Conservation (phyloP, 2,888 invertebrate genomes). For the Caradrina kadenii region DNA sequence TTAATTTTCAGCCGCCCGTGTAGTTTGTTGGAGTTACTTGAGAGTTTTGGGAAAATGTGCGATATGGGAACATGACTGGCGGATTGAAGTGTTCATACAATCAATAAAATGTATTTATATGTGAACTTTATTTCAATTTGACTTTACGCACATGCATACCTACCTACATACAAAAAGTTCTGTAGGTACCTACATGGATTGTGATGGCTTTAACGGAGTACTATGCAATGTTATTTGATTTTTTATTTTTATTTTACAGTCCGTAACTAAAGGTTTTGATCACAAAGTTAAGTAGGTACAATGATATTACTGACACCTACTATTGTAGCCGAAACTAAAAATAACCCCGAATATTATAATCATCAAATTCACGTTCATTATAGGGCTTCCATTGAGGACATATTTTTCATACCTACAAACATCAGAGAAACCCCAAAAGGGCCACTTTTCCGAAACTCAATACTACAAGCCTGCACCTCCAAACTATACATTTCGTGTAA, state of each 20-base stretch:
- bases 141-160: neutral
- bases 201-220: conserved; percentile 3
- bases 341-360: conserved; percentile 5
- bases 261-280: neutral
- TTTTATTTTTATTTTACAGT: conserved; percentile 6
- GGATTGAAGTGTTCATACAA: neutral
- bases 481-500: conserved; percentile 30
- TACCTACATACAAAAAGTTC: conserved; percentile 1
- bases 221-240: conserved; percentile 3
- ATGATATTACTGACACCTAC: neutral
- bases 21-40: conserved; percentile 43
- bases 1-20: conserved; percentile 48
- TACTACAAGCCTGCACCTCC: neutral
- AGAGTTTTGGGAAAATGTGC: conserved; percentile 20
- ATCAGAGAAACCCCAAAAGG: conserved; percentile 31
- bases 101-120: neutral
- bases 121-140: conserved; percentile 2
- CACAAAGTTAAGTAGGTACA: neutral
- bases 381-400: conserved; percentile 22
- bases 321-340: neutral
- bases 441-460: conserved; percentile 9
- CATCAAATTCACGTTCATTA: neutral
- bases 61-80: conserved; percentile 1
- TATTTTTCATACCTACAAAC: neutral
- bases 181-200: neutral